Evolutionary conservation across 1,140 invertebrate genomes (phyloP).

Genomic region (Brachionus paranguensis): DNA sequence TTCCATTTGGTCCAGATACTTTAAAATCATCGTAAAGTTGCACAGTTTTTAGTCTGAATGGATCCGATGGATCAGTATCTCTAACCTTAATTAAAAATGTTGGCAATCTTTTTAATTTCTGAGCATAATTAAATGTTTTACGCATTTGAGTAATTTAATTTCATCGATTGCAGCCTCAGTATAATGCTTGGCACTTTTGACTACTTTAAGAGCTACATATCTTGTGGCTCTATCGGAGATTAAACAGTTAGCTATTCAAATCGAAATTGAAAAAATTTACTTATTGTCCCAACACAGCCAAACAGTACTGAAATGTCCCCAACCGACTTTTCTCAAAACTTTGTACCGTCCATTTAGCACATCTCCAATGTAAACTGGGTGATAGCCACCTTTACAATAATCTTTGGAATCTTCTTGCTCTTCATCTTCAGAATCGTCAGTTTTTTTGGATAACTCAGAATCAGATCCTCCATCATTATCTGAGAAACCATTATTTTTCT

Average conservation of each 20-base stretch:
- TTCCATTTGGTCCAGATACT: constrained; percentile 90
- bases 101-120: no score
- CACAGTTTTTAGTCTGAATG: constrained; percentile 86
- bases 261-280: constrained; percentile 50
- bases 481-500: background rate
- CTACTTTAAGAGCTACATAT: constrained; percentile 95
- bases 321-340: constrained; percentile 89
- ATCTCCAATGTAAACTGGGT: constrained; percentile 92
- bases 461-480: background rate
- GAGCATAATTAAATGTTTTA: background rate
- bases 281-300: constrained; percentile 91
- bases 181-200: constrained; percentile 94
- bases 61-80: constrained; percentile 80
- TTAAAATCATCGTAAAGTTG: constrained; percentile 96
- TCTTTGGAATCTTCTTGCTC: constrained; percentile 90
- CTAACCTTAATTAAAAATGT: constrained; percentile 59
- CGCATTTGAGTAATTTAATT: constrained; percentile 83
- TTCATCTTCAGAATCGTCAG: constrained; percentile 62
- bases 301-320: constrained; percentile 97
- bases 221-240: constrained; percentile 48
- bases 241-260: background rate
- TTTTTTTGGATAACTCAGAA: constrained; percentile 58
- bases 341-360: constrained; percentile 85
- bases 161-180: constrained; percentile 97
- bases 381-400: constrained; percentile 89